Conservation (phyloP, 2,888 invertebrate species). For the Argyra leucocephala region DNA sequence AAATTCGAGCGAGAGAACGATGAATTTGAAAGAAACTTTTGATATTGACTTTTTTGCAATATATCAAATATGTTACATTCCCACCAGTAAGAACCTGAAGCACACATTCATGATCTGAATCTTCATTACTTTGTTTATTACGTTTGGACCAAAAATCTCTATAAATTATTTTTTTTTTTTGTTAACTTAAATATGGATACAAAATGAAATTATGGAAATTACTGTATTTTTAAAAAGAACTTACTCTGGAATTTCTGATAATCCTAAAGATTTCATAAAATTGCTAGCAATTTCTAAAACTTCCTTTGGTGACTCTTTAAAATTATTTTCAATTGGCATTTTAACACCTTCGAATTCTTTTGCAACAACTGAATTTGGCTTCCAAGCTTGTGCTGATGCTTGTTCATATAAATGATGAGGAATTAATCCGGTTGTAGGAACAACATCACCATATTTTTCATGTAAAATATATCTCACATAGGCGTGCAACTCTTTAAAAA, state of each 20-base stretch:
- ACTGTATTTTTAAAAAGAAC: not conserved
- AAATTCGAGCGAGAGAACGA: slow-evolving; percentile 55
- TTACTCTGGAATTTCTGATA: not conserved
- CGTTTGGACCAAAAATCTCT: not conserved
- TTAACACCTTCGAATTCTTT: slow-evolving; percentile 49
- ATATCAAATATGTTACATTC: slow-evolving; percentile 43
- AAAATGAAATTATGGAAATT: no score
- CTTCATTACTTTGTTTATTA: slow-evolving; percentile 18
- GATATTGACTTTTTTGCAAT: slow-evolving; percentile 47
- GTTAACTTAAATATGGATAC: no score
- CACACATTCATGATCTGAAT: slow-evolving; percentile 20
- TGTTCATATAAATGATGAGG: slow-evolving; percentile 55
- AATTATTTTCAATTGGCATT: slow-evolving; percentile 51
- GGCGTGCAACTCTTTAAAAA: slow-evolving; percentile 70
- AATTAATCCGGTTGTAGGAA: slow-evolving; percentile 57
- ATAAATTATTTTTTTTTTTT: no score
- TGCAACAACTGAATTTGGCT: slow-evolving; percentile 26
- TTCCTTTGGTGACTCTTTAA: slow-evolving; percentile 32
- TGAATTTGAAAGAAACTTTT: slow-evolving; percentile 48
- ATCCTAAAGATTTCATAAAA: slow-evolving; percentile 66
- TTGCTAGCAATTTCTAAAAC: slow-evolving; percentile 71
- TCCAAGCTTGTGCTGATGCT: slow-evolving; percentile 52
- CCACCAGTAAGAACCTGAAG: slow-evolving; percentile 21
- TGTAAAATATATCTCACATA: slow-evolving; percentile 60
- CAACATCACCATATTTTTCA: slow-evolving; percentile 56